A percentile compares a stretch with the other conserved stretches of the same genome.
These are phyloP conservation scores for Argyresthia albistria DNA, from an alignment of 2,888 invertebrate species.

Conservation along the genomic window DNA sequence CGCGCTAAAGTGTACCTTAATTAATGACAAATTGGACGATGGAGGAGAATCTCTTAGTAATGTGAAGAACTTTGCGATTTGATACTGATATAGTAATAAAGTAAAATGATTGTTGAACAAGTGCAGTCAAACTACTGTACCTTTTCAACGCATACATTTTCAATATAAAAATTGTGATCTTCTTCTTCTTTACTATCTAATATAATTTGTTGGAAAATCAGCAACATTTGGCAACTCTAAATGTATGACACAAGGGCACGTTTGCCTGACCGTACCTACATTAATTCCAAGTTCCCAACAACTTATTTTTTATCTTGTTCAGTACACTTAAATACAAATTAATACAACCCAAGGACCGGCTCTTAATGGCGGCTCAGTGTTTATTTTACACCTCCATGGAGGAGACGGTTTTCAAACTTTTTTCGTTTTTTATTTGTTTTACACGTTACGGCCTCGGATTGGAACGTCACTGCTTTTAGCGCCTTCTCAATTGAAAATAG, in stretches of 20 bases:
- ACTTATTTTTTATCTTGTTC: conserved; percentile 64
- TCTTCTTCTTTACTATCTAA: no score
- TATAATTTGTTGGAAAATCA: no score
- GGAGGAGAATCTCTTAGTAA: neutral
- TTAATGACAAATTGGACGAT: conserved; percentile 46
- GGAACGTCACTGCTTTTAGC: conserved; percentile 43
- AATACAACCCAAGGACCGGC: conserved; percentile 63
- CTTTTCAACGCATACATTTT: no score
- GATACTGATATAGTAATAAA: no score
- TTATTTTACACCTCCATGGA: conserved; percentile 64
- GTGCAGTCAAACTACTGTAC: no score
- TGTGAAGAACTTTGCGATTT: no score
- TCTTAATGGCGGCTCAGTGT: conserved; percentile 63
- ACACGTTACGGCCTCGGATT: conserved; percentile 14
- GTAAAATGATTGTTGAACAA: no score
- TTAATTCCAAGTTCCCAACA: neutral
- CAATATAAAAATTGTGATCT: no score
- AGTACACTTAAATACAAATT: conserved; percentile 73
- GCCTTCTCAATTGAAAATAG: conserved; percentile 32
- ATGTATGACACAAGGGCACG: no score
- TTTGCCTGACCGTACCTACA: no score
- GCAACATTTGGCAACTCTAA: no score
- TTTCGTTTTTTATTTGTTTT: conserved; percentile 39
- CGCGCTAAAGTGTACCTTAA: conserved; percentile 27
- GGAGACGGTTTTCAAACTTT: conserved; percentile 37